Base-by-base conservation (phyloP, 2,888 invertebrate species). In the Ditylenchus weischeri region DNA sequence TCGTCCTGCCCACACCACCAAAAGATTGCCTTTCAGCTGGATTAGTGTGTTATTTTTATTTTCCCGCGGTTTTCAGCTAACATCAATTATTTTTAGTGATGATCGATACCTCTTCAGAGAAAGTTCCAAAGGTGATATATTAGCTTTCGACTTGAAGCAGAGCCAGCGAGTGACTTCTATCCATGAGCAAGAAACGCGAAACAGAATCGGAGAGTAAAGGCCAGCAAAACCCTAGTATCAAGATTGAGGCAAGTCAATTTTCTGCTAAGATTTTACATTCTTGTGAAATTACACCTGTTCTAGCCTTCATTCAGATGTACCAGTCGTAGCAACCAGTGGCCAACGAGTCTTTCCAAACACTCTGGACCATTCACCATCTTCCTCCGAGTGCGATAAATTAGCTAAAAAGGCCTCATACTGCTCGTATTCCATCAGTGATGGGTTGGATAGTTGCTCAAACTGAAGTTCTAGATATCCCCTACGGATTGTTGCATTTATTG, bases 331-430 rank as follows among this genome's bases (percentile, higher is more conserved):
- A 4, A 54, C 61, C 23, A 57, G 68, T 21, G 72, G 72, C 51
- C 75, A 72, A 59, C 51, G 72, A 19, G 59, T 72, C 1, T 75
- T 72, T 29, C 75, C 75, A 10, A 49, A 19, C 23, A 57, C 72
- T 11, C 19, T 66, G 38, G 51, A 48, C 59, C 36, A 5, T 61
- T 43, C 38, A 7, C 8, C n/a, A 23, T 58, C 29, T 8, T 29
- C 21, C n/a, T 58, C 59, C 8, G 62, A 62, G 35, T n/a, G n/a
- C n/a, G 50, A 57, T 43, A 59, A 68, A 35, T 68, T 57, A 35
- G 15, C 0, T 58, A 19, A 66, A 67, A 54, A 7, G 65, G 64
- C 54, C 7, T 23, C 51, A 51, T 51, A 51, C 51, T 21, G 6
- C n/a, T 58, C 59, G 7, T 36, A 23, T n/a, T 19, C 59, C 11